Evolutionary conservation across 2,113 vertebrate genomes (phyloP), one percentile per base, ranked within the genome.

Genomic region (Amazona vittata): DNA sequence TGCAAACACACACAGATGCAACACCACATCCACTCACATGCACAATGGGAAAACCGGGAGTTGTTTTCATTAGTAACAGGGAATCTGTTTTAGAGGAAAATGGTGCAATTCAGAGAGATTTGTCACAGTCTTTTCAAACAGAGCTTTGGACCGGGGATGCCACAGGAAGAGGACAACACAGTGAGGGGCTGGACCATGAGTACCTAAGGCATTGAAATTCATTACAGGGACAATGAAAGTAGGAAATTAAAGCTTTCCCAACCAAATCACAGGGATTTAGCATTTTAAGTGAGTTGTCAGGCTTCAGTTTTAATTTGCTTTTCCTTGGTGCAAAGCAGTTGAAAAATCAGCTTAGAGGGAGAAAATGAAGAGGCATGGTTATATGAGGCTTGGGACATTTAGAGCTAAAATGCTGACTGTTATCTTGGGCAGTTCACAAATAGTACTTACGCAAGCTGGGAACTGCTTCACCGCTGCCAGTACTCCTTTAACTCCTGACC

Each of bases 391-490:
- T 26, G 65, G 93, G 70, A 70, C 41, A 44, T 9, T 52, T 10
- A 12, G 50, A 74, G 35, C 78, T 86, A 15, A 96, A 82, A 64
- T 71, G 84, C 73, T 55, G 86, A 81, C 63, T 44, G 35, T 91
- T 88, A n/a, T 59, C 90, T 83, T 76, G 65, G 87, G 86, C 52
- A 46, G 90, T 19, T 86, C 94, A 86, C 90, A 97, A 96, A 90
- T 4, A 69, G 81, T 9, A 31, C 53, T 90, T 73, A 85, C 11
- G 24, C 94, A 97, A 80, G n/a, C 93, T 82, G 91, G 88, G 95
- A 95, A 79, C 88, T 78, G 80, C 81, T 92, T 60, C 64, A n/a
- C 57, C 76, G 44, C 69, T 97, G 96, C 91, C 94, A 96, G 83
- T 76, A 37, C 64, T 81, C 50, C 89, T 96, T 87, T 9, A 84